Evolutionary conservation across 2,888 invertebrate species (phyloP).

Genomic region (Agrotis exclamationis): DNA sequence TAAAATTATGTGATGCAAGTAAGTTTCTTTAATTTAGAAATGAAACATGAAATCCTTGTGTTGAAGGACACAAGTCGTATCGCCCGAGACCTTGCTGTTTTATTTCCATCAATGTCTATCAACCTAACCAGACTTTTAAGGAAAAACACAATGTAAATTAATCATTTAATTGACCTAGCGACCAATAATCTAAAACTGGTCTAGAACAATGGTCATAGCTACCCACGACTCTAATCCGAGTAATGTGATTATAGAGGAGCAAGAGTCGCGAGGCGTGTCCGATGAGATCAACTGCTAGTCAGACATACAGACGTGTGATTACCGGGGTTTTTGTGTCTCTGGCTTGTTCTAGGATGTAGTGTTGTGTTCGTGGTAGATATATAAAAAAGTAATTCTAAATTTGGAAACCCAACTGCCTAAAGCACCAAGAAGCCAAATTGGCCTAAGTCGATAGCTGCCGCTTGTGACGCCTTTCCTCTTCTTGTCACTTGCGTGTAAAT

Average conservation of each 20-base stretch:
- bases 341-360: background rate
- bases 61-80: background rate
- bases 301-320: conserved; percentile 35
- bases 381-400: no score
- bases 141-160: background rate
- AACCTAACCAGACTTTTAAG: background rate
- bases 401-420: no score
- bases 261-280: conserved; percentile 49
- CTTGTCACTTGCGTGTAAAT: no score
- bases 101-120: background rate
- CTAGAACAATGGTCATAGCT: conserved; percentile 8
- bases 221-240: conserved; percentile 21
- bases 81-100: background rate
- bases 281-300: conserved; percentile 42
- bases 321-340: conserved; percentile 34
- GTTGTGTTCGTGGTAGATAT: background rate
- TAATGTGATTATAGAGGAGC: conserved; percentile 22
- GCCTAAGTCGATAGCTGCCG: no score
- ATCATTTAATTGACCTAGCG: background rate
- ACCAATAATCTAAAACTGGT: conserved; percentile 19
- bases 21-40: no score
- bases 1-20: no score
- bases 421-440: no score
- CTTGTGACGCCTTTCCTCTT: no score
- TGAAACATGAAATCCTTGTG: no score